Conservation (phyloP, 2,113 vertebrate species). For the Mustela nigripes region DNA sequence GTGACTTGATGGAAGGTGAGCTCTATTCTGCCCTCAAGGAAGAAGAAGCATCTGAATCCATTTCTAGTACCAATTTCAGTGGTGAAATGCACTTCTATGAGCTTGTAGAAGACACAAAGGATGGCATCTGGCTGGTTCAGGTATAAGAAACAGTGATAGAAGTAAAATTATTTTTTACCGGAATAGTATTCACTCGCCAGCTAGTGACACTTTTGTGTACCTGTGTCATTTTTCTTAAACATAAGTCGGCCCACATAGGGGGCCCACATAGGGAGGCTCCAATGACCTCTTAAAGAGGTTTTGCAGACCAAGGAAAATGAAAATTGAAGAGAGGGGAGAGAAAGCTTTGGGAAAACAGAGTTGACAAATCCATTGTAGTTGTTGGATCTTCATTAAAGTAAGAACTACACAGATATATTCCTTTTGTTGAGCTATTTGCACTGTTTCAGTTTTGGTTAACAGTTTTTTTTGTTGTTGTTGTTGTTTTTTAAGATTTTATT, state of each 20-base stretch:
- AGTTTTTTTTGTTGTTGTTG: background rate
- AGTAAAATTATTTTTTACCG: constrained; percentile 59
- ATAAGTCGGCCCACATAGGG: background rate
- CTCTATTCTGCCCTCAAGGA: constrained; percentile 98
- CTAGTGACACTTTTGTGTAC: background rate
- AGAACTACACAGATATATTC: background rate
- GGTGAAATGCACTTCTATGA: constrained; percentile 99
- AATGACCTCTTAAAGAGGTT: background rate
- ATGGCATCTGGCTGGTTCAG: constrained; percentile 99
- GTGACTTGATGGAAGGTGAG: constrained; percentile 97
- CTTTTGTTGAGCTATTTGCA: constrained; percentile 12
- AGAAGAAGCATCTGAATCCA: constrained; percentile 93
- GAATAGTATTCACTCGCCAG: background rate
- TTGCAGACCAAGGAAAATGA: background rate
- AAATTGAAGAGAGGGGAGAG: background rate
- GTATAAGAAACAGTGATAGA: constrained; percentile 84
- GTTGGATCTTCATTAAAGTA: background rate
- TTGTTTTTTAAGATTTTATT: too few relatives aligned
- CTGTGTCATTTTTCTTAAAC: background rate
- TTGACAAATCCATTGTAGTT: constrained; percentile 50
- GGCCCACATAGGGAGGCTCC: background rate
- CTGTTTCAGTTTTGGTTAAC: background rate
- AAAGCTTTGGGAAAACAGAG: background rate
- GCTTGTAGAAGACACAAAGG: constrained; percentile 98
- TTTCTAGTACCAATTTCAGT: constrained; percentile 96